Evolutionary conservation across 2,113 vertebrate species (phyloP), one percentile per base, ranked within the genome.

Genomic region (Xyrauchen texanus): DNA sequence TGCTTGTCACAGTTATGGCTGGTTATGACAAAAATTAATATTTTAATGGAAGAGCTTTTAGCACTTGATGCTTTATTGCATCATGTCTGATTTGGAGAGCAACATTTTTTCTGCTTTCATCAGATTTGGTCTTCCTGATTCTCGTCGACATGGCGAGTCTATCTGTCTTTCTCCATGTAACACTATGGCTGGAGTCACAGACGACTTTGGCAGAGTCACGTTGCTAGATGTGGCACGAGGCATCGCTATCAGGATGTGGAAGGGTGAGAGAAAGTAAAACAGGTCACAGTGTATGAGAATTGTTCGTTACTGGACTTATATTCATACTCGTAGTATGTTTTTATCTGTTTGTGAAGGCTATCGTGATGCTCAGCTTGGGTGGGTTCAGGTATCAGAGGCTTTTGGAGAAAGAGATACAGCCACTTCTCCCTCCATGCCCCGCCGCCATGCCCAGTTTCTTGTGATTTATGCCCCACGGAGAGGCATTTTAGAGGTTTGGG

Each of bases 401-500:
- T 92, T 94, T 44, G 93, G 94, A 0, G 95, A 97, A 77, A 90
- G 96, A 7, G 95, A 95, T 53, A 85, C 90, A 0, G 94, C 95
- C 88, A 87, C 93, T 83, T 81, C 95, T 71, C 85, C 93, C 77
- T 82, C 94, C 77, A 81, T 89, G 77, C 77, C 96, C 90, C 85
- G 94, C 87, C 77, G 97, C 85, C 83, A 95, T 4, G 97, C 98
- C 53, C 94, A 97, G 80, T 99, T 99, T 84, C 92, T 99, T 46
- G 92, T 98, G 44, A 99, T 99, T 83, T 99, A 98, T 5, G 97
- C 97, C 5, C 96, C 96, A 0, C 92, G 98, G 9, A 93, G 98
- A 76, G 98, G 98, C 6, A 96, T 99, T 87, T 87, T 99, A 84
- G 98, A 99, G 91, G 96, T 99, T 76, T 99, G 98, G 98, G 96